Evolutionary conservation across 2,113 vertebrate genomes (phyloP), one percentile per base, ranked within the genome.

Genomic region (Apeltes quadracus): DNA sequence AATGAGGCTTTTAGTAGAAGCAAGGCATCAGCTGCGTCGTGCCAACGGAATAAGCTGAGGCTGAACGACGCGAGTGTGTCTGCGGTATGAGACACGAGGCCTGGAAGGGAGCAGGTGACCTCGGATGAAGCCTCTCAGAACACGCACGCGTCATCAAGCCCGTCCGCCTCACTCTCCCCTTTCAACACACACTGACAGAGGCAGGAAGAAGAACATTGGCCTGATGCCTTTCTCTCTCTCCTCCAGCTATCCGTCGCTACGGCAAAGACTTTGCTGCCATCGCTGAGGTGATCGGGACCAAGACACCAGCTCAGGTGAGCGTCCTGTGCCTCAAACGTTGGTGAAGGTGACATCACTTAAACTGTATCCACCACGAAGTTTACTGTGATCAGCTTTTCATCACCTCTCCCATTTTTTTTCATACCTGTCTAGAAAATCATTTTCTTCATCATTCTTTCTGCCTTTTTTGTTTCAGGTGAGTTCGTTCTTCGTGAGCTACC

Each of bases 401-500:
- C 75, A 59, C 63, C 41, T 32, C 39, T 71, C 56, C 38, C 23
- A 55, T 63, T 56, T 29, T 7, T 23, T 38, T 53, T 68, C 65
- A 75, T 69, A 57, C 46, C 27, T 0, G 5, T 65, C 12, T 58
- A 4, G 50, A 67, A 62, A 2, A 56, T 18, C 2, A 0, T 67
- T 65, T 61, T 36, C 70, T 59, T 50, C 65, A 48, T 73, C 0
- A 56, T 66, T 53, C 62, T 46, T 63, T 54, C 29, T 14, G 4
- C 12, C 27, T 2, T 12, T 41, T n/a, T 32, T n/a, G n/a, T 14
- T 34, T 43, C 95, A 97, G 91, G 95, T 97, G 85, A 95, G 96
- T 76, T 96, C 95, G 0, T 97, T 97, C 91, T 96, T 97, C 13
- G 93, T 96, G 82, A 96, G 96, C 87, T 96, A 96, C 85, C 93